Base-by-base conservation (phyloP, 2,888 invertebrate genomes). In the Drosophila fulvimacula region DNA sequence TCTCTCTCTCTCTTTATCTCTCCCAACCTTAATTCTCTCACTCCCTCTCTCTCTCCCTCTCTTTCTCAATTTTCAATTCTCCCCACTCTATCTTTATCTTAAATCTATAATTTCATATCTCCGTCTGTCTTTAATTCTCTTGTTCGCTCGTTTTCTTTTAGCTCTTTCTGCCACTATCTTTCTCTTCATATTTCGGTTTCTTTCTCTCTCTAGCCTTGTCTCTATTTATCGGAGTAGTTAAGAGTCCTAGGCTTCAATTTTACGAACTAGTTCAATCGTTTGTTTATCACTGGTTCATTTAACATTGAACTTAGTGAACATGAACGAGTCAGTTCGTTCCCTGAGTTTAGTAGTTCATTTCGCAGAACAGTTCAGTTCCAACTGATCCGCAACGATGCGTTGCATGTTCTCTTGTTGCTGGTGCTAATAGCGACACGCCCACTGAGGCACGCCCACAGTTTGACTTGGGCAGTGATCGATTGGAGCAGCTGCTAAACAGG, bases 391-490 rank as follows among this genome's bases (percentile, higher is more conserved):
- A 13, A 48, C 13, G 30, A 48, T 30, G 48, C 17, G n/a, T 1
- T 17, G 36, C 56, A n/a, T 55, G 41, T 24, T 48, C 10, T 19
- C 34, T 27, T 32, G 24, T 17, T 42, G 55, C 19, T 56, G 58
- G 36, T 73, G 56, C 34, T 55, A 55, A 67, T 9, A 19, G 39
- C 24, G 67, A 17, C 68, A 79, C 80, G 64, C 71, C 76, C 66
- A 13, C 11, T 42, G 42, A 68, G 63, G 51, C 67, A 69, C 70
- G 76, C 59, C 57, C 42, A 11, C 19, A 48, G 34, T 38, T 42
- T 30, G 32, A 48, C 61, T 48, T 52, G 27, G 38, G 49, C 19
- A 60, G 30, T 80, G 77, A 76, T 77, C 80, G 80, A 78, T 77
- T 61, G 62, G 51, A 42, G 34, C 64, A 76, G 79, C 60, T 74